Conservation (phyloP, 2,888 invertebrate genomes). For the Dorcus hopei region DNA sequence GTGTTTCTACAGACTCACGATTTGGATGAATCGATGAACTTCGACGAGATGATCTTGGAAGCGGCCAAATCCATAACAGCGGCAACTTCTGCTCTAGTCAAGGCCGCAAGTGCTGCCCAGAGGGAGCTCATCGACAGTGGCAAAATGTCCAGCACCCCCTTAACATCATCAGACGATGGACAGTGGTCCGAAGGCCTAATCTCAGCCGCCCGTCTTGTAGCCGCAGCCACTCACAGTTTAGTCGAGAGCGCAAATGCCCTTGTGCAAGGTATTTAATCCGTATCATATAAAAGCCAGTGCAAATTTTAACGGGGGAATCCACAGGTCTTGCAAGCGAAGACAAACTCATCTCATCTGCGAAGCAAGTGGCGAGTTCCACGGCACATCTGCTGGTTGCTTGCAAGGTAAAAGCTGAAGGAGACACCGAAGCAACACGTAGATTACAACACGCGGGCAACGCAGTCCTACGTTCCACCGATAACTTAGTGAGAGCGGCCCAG, state of each 20-base stretch:
- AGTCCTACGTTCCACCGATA: constrained; percentile 96
- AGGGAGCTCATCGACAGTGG: constrained; percentile 91
- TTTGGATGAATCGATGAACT: constrained; percentile 90
- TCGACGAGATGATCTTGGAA: constrained; percentile 98
- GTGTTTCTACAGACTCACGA: constrained; percentile 57
- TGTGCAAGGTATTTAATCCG: constrained; percentile 66
- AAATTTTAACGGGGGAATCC: neutral
- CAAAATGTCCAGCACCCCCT: constrained; percentile 78
- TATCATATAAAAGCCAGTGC: too few species aligned
- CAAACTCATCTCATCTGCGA: constrained; percentile 92
- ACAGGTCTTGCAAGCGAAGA: constrained; percentile 79
- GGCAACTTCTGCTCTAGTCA: constrained; percentile 93
- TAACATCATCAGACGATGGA: constrained; percentile 88
- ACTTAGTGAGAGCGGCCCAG: constrained; percentile 91
- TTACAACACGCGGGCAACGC: constrained; percentile 93
- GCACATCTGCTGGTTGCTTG: constrained; percentile 97
- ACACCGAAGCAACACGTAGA: constrained; percentile 88
- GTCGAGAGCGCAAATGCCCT: constrained; percentile 97
- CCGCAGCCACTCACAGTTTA: constrained; percentile 95
- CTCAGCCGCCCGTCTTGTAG: constrained; percentile 92
- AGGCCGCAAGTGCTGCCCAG: constrained; percentile 96
- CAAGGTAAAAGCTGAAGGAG: constrained; percentile 96
- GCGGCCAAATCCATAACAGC: constrained; percentile 97
- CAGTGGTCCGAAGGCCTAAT: constrained; percentile 98
- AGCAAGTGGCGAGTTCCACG: constrained; percentile 95